Conservation (phyloP, 1,140 invertebrate species). For the Diprion similis region DNA sequence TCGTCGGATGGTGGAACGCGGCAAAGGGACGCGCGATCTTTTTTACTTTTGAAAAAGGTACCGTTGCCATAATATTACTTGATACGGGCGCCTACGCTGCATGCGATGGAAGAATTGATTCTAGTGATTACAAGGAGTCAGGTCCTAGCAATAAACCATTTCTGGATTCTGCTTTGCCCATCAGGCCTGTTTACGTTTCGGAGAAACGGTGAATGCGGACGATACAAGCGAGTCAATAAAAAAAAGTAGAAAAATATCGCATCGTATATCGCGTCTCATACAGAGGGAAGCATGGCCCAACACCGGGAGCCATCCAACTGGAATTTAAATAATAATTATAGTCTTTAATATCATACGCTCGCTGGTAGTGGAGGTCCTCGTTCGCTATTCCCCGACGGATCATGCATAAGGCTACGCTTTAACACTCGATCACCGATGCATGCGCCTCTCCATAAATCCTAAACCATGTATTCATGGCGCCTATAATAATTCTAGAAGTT, state of each 20-base stretch:
- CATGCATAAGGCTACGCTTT: no score
- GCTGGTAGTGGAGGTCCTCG: constrained; percentile 28
- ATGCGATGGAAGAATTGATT: constrained; percentile 59
- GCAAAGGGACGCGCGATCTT: neutral
- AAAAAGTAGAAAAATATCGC: constrained; percentile 8
- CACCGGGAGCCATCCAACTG: constrained; percentile 62
- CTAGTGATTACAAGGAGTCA: constrained; percentile 63
- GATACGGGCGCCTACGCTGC: constrained; percentile 8
- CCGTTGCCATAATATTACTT: constrained; percentile 10
- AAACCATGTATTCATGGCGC: no score
- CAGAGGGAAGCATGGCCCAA: constrained; percentile 42
- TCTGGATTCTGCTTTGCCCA: constrained; percentile 26
- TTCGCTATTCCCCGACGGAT: neutral
- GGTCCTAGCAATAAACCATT: constrained; percentile 60
- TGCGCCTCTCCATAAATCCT: no score
- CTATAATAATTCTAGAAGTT: no score
- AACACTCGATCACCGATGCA: no score
- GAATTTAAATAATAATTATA: constrained; percentile 65
- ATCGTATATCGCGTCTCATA: neutral
- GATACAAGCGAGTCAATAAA: constrained; percentile 16
- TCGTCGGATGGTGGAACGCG: neutral
- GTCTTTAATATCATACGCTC: constrained; percentile 62
- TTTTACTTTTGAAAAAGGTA: neutral
- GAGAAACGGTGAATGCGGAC: constrained; percentile 3
- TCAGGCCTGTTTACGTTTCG: neutral